Conservation (phyloP, 1,140 invertebrate genomes). For the Metaphire vulgaris region DNA sequence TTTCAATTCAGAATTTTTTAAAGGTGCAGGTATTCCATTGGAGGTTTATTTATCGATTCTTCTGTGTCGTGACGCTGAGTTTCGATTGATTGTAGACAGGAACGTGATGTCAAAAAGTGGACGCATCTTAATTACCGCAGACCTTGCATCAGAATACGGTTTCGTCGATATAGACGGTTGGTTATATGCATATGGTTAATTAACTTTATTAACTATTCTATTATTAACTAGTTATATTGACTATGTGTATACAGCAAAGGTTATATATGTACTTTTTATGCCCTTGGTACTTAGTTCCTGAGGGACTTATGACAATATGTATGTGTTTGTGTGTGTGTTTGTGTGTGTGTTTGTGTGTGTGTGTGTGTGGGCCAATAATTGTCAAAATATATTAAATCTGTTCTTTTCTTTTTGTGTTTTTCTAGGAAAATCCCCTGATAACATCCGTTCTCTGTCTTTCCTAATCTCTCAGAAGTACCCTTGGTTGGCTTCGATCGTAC, state of each 20-base stretch:
- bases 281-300: too few relatives aligned
- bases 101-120: constrained; percentile 11
- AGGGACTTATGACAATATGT: too few relatives aligned
- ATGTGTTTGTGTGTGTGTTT: too few relatives aligned
- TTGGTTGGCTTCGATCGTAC: background rate
- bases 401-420: background rate
- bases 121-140: constrained; percentile 5
- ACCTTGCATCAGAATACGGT: constrained; percentile 16
- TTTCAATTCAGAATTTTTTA: too few relatives aligned
- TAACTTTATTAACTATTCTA: background rate
- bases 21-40: too few relatives aligned
- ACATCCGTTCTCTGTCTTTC: background rate
- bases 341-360: too few relatives aligned
- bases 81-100: constrained; percentile 15
- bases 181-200: background rate
- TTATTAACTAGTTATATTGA: background rate
- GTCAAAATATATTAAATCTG: background rate
- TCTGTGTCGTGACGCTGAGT: too few relatives aligned
- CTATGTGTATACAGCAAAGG: too few relatives aligned
- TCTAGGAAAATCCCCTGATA: background rate
- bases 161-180: constrained; percentile 21
- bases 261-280: too few relatives aligned
- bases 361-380: too few relatives aligned
- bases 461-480: background rate
- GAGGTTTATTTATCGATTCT: too few relatives aligned